Conservation (phyloP, 2,888 invertebrate genomes). For the Tachina fera region DNA sequence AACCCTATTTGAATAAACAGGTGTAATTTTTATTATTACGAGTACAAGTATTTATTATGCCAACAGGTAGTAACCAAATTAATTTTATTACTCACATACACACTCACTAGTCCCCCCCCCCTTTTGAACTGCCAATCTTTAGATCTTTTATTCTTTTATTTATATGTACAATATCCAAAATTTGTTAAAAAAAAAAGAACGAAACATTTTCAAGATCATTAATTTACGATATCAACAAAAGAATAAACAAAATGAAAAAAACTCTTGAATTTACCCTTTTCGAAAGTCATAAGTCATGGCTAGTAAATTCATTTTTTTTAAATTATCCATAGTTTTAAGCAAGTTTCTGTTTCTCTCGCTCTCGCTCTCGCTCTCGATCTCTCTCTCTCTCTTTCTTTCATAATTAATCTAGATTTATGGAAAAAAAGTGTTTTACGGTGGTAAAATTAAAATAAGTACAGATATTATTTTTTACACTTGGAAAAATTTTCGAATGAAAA, state of each 20-base stretch:
- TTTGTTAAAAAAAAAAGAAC: background rate
- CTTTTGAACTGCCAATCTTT: background rate
- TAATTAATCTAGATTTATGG: slow-evolving; percentile 9
- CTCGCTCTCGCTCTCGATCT: no score
- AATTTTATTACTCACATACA: slow-evolving; percentile 2
- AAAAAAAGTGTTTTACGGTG: background rate
- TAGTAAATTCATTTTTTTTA: slow-evolving; percentile 10
- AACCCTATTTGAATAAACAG: slow-evolving; percentile 41
- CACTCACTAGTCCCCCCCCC: background rate
- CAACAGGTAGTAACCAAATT: slow-evolving; percentile 30
- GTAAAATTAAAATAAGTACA: background rate
- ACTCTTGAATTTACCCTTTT: background rate
- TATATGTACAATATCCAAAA: background rate
- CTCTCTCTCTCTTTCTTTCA: background rate
- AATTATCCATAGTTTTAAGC: background rate
- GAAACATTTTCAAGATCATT: slow-evolving; percentile 17
- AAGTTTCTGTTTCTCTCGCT: no score
- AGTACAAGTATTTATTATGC: background rate
- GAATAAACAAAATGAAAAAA: background rate
- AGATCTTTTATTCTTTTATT: background rate
- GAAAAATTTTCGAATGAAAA: background rate
- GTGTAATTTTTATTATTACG: slow-evolving; percentile 46
- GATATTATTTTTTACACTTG: background rate
- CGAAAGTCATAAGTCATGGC: slow-evolving; percentile 26
- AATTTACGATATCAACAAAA: slow-evolving; percentile 17